These are phyloP conservation scores for Megaleporinus macrocephalus DNA, from an alignment of 2,113 vertebrate species.

Conservation along the genomic window DNA sequence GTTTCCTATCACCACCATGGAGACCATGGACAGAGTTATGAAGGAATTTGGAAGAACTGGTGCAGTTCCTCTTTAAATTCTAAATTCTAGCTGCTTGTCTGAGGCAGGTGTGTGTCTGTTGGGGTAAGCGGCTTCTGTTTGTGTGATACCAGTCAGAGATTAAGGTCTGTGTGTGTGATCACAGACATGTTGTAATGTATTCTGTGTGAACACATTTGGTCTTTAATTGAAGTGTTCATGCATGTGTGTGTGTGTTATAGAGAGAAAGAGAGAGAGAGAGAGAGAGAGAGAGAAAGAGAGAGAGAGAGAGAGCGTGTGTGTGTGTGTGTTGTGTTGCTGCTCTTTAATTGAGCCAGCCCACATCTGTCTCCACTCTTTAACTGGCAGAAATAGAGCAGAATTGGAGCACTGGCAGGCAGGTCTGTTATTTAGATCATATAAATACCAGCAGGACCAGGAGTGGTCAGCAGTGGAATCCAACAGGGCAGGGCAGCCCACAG, in stretches of 20 bases:
- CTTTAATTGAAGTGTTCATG: background rate
- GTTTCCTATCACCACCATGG: too few relatives aligned
- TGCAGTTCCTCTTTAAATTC: too few relatives aligned
- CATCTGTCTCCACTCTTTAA: constrained; percentile 75
- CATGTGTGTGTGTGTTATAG: constrained; percentile 8
- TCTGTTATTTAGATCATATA: constrained; percentile 77
- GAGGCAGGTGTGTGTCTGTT: too few relatives aligned
- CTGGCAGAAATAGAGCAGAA: constrained; percentile 72
- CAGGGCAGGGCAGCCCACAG: constrained; percentile 39
- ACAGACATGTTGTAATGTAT: background rate
- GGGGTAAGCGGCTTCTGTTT: background rate
- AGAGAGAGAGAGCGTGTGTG: constrained; percentile 5
- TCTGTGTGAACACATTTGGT: background rate
- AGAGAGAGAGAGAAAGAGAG: too few relatives aligned
- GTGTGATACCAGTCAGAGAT: background rate
- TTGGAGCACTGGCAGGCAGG: constrained; percentile 63
- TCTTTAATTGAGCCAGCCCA: constrained; percentile 58
- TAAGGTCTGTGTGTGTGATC: background rate
- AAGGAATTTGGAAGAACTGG: too few relatives aligned
- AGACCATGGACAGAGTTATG: too few relatives aligned
- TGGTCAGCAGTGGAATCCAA: constrained; percentile 62
- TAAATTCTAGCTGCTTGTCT: too few relatives aligned
- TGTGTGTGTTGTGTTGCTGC: constrained; percentile 2
- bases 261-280: background rate
- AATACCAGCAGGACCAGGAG: constrained; percentile 69